phyloP scores from a whole-genome alignment of 2,797 vertebrate genomes.

The Acipenser oxyrinchus region DNA sequence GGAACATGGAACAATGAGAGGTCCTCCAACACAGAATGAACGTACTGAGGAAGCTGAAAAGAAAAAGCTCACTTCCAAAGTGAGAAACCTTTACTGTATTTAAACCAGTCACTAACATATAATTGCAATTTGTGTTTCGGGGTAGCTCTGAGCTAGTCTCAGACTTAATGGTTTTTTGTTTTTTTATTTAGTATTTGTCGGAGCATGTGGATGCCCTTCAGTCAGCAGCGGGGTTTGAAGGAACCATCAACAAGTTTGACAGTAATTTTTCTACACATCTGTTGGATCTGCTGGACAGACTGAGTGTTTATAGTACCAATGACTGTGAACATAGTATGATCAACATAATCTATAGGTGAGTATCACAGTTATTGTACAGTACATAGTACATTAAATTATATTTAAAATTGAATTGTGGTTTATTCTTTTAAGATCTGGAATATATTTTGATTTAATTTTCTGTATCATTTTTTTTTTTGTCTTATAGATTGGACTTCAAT shows the following conservation, averaged over 20 bases:
- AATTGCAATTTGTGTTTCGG: too few relatives aligned
- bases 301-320: constrained; percentile 94
- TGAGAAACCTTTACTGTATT: constrained; percentile 20
- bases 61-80: constrained; percentile 74
- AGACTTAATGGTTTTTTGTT: neutral
- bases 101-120: neutral
- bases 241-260: constrained; percentile 85
- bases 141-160: too few relatives aligned
- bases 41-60: constrained; percentile 59
- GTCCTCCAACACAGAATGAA: constrained; percentile 54
- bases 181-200: constrained; percentile 53
- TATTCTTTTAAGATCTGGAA: too few relatives aligned
- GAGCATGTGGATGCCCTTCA: constrained; percentile 69
- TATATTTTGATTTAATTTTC: too few relatives aligned
- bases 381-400: too few relatives aligned
- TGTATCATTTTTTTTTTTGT: neutral
- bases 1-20: constrained; percentile 62
- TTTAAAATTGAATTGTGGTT: too few relatives aligned
- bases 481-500: constrained; percentile 85
- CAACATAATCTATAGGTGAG: constrained; percentile 94
- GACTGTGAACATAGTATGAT: constrained; percentile 98
- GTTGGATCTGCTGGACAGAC: constrained; percentile 88
- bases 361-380: neutral
- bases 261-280: constrained; percentile 85
- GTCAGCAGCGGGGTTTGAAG: constrained; percentile 74